Base-by-base conservation (phyloP, 2,113 vertebrate genomes). In the Grus americana region DNA sequence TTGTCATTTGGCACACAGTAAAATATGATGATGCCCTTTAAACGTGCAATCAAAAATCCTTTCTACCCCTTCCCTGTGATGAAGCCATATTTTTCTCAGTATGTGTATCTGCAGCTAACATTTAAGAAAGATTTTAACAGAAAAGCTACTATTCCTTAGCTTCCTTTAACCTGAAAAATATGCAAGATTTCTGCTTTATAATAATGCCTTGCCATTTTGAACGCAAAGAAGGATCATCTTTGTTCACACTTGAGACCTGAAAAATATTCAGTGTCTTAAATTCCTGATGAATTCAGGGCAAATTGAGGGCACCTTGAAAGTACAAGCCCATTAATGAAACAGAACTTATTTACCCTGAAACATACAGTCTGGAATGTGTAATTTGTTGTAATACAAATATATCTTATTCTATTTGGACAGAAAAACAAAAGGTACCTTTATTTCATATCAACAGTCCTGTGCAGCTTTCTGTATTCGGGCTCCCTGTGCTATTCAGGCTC, bases 401-500 rank as follows among this genome's bases (percentile, higher is more conserved):
- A 73, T 49, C 8, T 63, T 78, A 44, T 21, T 94, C 63, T 79
- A 66, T 96, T 90, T 88, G 88, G 40, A 52, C 54, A 96, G 90
- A 68, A 98, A 97, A 98, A 80, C 81, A 95, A 88, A 90, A 96
- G 59, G 85, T 95, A 95, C 95, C 90, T 98, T 96, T 50, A 54
- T 46, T 96, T 91, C 91, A 66, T 29, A 96, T 30, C 93, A 97
- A 79, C 30, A 93, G 89, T 86, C 88, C 93, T 80, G 81, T 96
- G 97, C 50, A 91, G 88, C 32, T 95, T 89, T 79, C 81, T 87
- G 59, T 58, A 46, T n/a, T 76, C 92, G 75, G 93, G 78, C 88
- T 97, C 93, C 49, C 78, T 90, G 67, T 61, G 71, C 42, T 76
- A 80, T 18, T 81, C 95, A 82, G 92, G 86, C 91, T 97, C 90